These are phyloP conservation scores for Heliconius ethilla DNA, from an alignment of 2,888 invertebrate species.

Conservation along the genomic window DNA sequence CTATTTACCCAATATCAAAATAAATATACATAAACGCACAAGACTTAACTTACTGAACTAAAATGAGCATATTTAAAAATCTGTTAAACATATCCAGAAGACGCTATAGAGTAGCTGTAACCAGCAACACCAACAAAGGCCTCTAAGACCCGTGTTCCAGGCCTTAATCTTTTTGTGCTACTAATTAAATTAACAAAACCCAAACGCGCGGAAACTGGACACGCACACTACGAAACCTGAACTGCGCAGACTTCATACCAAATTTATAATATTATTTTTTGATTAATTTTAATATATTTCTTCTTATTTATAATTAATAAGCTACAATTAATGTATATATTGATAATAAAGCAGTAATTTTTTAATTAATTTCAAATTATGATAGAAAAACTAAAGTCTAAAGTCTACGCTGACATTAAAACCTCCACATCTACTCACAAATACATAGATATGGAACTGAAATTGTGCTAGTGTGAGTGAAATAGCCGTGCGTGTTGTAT, in stretches of 20 bases:
- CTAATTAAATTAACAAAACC: slow-evolving; percentile 82
- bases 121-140: slow-evolving; percentile 69
- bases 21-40: not conserved
- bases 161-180: slow-evolving; percentile 82
- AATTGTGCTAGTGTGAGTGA: slow-evolving; percentile 59
- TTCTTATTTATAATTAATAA: not conserved
- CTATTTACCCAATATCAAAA: no score
- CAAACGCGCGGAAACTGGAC: slow-evolving; percentile 80
- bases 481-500: slow-evolving; percentile 67
- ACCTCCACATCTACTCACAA: slow-evolving; percentile 52
- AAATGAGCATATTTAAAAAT: slow-evolving; percentile 10
- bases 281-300: not conserved
- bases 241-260: slow-evolving; percentile 45
- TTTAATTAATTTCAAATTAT: not conserved
- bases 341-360: not conserved
- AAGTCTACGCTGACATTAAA: slow-evolving; percentile 35
- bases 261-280: not conserved
- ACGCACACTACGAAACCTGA: slow-evolving; percentile 61
- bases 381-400: slow-evolving; percentile 3
- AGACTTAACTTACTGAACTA: not conserved
- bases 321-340: not conserved
- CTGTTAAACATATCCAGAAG: slow-evolving; percentile 14
- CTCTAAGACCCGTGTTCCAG: slow-evolving; percentile 76
- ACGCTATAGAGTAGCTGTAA: slow-evolving; percentile 39
- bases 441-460: slow-evolving; percentile 51